Evolutionary conservation across 1,140 invertebrate genomes (phyloP), one percentile per base, ranked within the genome.

Genomic region (Diorhabda carinulata): DNA sequence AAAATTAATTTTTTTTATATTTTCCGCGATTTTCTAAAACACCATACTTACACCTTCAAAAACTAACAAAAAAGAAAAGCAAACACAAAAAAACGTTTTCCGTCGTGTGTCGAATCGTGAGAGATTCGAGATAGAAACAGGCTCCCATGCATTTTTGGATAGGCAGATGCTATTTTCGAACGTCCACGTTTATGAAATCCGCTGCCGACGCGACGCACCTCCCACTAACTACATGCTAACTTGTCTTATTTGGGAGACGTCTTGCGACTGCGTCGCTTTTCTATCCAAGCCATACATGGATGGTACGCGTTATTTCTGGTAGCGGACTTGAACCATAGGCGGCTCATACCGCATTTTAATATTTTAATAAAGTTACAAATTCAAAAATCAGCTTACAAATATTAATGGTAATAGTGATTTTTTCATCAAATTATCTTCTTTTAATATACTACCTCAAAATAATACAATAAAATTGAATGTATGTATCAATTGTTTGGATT

Each of bases 231-330:
- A 64, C 64, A 66, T 58, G 66, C 57, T 40, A 44, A 58, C 60
- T 74, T 74, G 75, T 71, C 75, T 76, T 76, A 76, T 76, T 76
- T 74, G 75, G 75, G 73, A 67, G 74, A 72, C 69, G 73, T 71
- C 68, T 60, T 71, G 71, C 74, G 70, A 68, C 73, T 76, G 74
- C 74, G 75, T 74, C 75, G 73, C 66, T 70, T 66, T 71, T 65
- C 43, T 57, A 66, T 57, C 68, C 73, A 70, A 72, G 60, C 75
- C 75, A 75, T 77, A 77, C 75, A 77, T 75, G 75, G 75, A 72
- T 69, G 74, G 72, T 75, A 75, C 72, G 69, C 45, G 66, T 59
- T 75, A 77, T 77, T 77, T 77, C 66, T 45, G 67, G 73, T 8
- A 43, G 57, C 62, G 45, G 67, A 64, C 64, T 61, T 63, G 61